A percentile compares a stretch with the other conserved stretches of the same genome.
Conservation (phyloP, 2,113 vertebrate species). For the Apteryx owenii region DNA sequence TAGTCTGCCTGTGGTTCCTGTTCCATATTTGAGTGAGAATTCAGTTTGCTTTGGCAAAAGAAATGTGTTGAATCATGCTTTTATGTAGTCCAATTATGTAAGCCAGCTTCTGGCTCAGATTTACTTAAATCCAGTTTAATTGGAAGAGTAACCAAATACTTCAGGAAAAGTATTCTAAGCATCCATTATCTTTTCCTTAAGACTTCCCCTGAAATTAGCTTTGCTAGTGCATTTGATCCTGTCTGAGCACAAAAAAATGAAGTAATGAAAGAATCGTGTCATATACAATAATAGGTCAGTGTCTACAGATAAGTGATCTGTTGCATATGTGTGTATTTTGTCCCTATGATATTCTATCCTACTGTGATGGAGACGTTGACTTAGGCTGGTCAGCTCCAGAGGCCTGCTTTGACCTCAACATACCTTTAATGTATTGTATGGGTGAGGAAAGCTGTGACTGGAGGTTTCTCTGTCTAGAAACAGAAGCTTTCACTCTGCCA, state of each 20-base stretch:
- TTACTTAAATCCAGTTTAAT: neutral
- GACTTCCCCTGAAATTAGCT: neutral
- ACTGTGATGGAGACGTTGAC: neutral
- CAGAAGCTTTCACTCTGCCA: neutral
- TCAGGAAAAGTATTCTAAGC: neutral
- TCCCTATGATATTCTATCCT: neutral
- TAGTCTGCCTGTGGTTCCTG: neutral
- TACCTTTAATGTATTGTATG: neutral
- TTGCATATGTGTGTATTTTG: accelerated
- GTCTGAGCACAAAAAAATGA: neutral
- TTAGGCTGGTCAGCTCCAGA: neutral
- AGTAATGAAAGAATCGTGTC: neutral
- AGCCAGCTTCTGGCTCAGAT: neutral
- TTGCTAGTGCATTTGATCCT: neutral
- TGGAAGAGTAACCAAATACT: neutral
- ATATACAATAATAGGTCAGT: neutral
- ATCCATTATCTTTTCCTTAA: neutral
- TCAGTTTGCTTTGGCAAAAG: neutral
- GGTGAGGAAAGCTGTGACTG: neutral
- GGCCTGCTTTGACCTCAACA: neutral
- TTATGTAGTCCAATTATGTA: neutral
- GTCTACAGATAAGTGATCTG: neutral
- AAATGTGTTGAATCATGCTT: neutral
- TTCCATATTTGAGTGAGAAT: neutral
- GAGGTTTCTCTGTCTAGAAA: neutral